These are phyloP conservation scores for Eulithis testata DNA, from an alignment of 2,888 invertebrate species.

Conservation along the genomic window DNA sequence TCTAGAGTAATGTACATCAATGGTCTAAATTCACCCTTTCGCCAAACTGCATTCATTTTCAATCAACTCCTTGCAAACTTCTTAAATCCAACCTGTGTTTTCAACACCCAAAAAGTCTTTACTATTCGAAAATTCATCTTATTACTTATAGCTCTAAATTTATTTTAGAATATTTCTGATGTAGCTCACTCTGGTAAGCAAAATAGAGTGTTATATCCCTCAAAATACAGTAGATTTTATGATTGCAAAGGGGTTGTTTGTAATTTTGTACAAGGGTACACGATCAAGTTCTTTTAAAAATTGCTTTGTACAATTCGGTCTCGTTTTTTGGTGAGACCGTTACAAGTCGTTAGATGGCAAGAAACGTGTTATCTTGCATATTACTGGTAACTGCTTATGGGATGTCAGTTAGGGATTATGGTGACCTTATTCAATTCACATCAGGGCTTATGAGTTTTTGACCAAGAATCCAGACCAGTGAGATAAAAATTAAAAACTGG, in stretches of 20 bases:
- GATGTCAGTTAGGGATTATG: conserved; percentile 10
- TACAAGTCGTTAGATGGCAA: conserved; percentile 57
- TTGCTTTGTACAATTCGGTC: conserved; percentile 53
- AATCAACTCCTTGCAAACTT: conserved; percentile 71
- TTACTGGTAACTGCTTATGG: conserved; percentile 23
- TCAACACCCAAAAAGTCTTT: conserved; percentile 31
- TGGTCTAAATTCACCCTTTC: conserved; percentile 62
- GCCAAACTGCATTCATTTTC: conserved; percentile 75
- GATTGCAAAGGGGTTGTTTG: not conserved
- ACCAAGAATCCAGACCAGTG: too few relatives aligned
- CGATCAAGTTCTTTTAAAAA: conserved; percentile 59
- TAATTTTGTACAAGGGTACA: conserved; percentile 45
- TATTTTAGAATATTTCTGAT: not conserved
- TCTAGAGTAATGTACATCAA: too few relatives aligned
- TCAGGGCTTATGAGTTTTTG: not conserved
- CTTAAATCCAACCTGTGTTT: conserved; percentile 42
- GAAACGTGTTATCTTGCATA: conserved; percentile 37
- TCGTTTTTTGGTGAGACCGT: conserved; percentile 66
- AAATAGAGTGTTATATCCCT: conserved; percentile 10
- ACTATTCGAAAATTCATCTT: conserved; percentile 29
- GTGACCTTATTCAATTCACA: conserved; percentile 4
- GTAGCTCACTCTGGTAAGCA: not conserved
- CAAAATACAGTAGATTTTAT: conserved; percentile 1
- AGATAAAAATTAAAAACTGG: too few relatives aligned
- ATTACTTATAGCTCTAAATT: conserved; percentile 1